Conservation (phyloP, 2,888 invertebrate genomes). For the Cinara cedri region DNA sequence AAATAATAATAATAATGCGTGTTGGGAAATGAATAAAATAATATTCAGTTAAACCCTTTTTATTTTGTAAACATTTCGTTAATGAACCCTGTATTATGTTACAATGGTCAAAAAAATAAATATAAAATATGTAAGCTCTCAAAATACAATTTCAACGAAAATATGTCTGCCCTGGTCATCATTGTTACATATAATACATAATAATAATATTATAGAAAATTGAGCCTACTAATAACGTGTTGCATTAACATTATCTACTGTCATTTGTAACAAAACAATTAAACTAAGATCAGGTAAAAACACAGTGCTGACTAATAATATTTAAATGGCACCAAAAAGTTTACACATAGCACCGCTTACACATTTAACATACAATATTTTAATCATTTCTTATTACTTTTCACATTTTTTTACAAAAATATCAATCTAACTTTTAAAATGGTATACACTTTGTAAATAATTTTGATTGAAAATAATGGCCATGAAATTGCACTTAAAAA, state of each 20-base stretch:
- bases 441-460: conserved; percentile 31
- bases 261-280: conserved; percentile 52
- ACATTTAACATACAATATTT: conserved; percentile 43
- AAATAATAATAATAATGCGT: conserved; percentile 33
- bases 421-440: conserved; percentile 40
- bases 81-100: conserved; percentile 56
- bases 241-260: conserved; percentile 29
- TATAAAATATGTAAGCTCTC: conserved; percentile 52
- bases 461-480: conserved; percentile 56
- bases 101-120: conserved; percentile 52
- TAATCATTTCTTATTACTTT: conserved; percentile 36
- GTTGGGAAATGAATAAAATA: conserved; percentile 44
- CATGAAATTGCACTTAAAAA: conserved; percentile 49
- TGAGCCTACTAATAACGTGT: conserved; percentile 40
- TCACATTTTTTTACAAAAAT: conserved; percentile 47
- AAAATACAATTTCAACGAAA: conserved; percentile 50
- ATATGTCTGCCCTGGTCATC: conserved; percentile 46
- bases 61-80: conserved; percentile 42
- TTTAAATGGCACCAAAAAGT: conserved; percentile 56
- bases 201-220: conserved; percentile 40
- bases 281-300: conserved; percentile 53
- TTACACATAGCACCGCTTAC: conserved; percentile 56
- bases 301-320: conserved; percentile 51
- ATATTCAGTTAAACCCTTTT: conserved; percentile 44
- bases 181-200: conserved; percentile 23